phyloP scores from a whole-genome alignment of 1,140 invertebrate genomes.

The Apis florea region DNA sequence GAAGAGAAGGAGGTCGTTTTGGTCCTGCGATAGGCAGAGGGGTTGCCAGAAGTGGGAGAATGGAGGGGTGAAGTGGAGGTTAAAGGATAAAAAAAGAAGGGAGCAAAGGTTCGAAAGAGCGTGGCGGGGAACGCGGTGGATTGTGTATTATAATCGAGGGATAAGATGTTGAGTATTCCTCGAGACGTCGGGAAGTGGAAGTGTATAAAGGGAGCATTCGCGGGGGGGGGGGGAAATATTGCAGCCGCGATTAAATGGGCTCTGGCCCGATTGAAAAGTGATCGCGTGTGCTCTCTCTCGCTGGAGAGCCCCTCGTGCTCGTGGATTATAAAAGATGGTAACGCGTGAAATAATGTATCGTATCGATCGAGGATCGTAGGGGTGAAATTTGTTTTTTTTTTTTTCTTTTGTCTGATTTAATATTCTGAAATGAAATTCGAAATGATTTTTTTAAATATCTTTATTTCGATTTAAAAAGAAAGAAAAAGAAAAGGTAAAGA shows the following conservation, averaged over 20 bases:
- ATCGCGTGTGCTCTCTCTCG: not conserved
- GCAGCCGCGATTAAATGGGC: conserved; percentile 5
- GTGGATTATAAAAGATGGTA: not conserved
- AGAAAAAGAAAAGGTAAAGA: too few species aligned
- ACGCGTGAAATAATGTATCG: not conserved
- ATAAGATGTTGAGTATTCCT: conserved; percentile 41
- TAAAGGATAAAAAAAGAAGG: conserved; percentile 43
- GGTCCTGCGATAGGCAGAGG: conserved; percentile 51
- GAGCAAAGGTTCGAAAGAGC: conserved; percentile 10
- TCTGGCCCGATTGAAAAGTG: not conserved
- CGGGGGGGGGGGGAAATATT: not conserved
- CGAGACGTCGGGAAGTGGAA: conserved; percentile 14
- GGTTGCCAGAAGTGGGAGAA: conserved; percentile 32
- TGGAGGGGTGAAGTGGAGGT: conserved; percentile 46
- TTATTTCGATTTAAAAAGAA: too few species aligned
- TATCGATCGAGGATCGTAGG: too few species aligned
- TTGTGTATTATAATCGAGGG: conserved; percentile 54
- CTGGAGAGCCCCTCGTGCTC: too few species aligned
- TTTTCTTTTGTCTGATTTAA: too few species aligned
- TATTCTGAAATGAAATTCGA: too few species aligned
- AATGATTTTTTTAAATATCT: too few species aligned
- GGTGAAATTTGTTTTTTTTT: too few species aligned
- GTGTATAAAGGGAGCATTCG: not conserved
- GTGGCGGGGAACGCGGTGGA: not conserved
- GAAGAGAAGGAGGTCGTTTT: conserved; percentile 38